Conservation (phyloP, 1,140 invertebrate species). For the Muscidifurax raptorellus region DNA sequence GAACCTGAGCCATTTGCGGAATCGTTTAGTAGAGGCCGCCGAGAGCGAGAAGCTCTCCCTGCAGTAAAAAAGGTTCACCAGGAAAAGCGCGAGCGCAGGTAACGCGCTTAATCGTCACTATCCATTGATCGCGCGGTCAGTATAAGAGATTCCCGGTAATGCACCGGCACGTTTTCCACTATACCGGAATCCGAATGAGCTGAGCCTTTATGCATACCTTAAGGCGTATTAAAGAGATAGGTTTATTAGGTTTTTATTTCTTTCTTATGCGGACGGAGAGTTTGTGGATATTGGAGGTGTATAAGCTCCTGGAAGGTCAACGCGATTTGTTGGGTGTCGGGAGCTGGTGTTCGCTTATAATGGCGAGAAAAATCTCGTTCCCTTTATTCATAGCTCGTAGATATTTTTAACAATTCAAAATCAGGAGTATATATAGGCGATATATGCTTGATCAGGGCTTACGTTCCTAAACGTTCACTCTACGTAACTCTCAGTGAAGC, state of each 20-base stretch:
- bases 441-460: too few species aligned
- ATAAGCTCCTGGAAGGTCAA: too few species aligned
- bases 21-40: slow-evolving; percentile 54
- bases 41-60: not conserved
- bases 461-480: too few species aligned
- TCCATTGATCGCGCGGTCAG: not conserved
- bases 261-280: not conserved
- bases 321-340: too few species aligned
- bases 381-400: too few species aligned
- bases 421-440: too few species aligned
- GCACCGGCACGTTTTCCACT: slow-evolving; percentile 4
- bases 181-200: slow-evolving; percentile 23
- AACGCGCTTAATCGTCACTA: slow-evolving; percentile 33
- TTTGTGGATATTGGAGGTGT: too few species aligned
- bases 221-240: slow-evolving; percentile 8
- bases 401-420: too few species aligned
- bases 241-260: slow-evolving; percentile 27
- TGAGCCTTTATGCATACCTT: not conserved
- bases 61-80: not conserved
- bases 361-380: too few species aligned
- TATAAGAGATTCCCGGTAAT: not conserved
- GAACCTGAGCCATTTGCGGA: slow-evolving; percentile 53
- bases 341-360: too few species aligned
- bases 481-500: too few species aligned
- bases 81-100: not conserved